These are phyloP conservation scores for Nymphalis urticae DNA, from an alignment of 2,888 invertebrate genomes.

Conservation along the genomic window DNA sequence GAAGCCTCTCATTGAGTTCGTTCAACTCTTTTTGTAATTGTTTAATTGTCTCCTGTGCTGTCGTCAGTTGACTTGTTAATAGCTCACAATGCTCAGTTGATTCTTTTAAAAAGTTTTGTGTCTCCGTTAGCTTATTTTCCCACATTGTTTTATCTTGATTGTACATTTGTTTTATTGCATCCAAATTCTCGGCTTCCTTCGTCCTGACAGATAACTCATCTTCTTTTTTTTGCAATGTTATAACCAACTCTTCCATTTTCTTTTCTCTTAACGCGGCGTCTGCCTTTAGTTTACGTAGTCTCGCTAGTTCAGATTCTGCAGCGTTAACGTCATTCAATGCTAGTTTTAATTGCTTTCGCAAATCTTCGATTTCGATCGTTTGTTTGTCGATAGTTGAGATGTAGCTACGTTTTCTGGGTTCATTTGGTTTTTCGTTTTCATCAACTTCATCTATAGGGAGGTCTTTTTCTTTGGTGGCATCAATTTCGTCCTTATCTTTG, in stretches of 20 bases:
- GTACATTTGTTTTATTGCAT: slow-evolving; percentile 82
- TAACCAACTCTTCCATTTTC: slow-evolving; percentile 89
- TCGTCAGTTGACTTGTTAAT: slow-evolving; percentile 84
- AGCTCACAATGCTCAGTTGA: slow-evolving; percentile 85
- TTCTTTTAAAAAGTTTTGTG: slow-evolving; percentile 85
- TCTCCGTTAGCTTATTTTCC: slow-evolving; percentile 85
- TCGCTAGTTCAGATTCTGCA: slow-evolving; percentile 87
- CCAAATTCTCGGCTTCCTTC: slow-evolving; percentile 85
- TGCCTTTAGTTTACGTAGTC: slow-evolving; percentile 85
- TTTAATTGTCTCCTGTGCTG: slow-evolving; percentile 84
- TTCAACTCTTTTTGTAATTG: slow-evolving; percentile 86
- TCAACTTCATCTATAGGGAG: slow-evolving; percentile 62
- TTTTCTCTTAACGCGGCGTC: slow-evolving; percentile 87
- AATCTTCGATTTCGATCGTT: slow-evolving; percentile 85
- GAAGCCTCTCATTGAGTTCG: slow-evolving; percentile 84
- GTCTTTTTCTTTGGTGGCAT: slow-evolving; percentile 76
- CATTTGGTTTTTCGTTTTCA: slow-evolving; percentile 75
- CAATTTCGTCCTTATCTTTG: slow-evolving; percentile 77
- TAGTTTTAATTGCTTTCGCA: slow-evolving; percentile 85
- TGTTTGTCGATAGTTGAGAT: slow-evolving; percentile 83
- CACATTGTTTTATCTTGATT: slow-evolving; percentile 85
- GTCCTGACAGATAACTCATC: slow-evolving; percentile 87
- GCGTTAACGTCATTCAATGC: slow-evolving; percentile 83
- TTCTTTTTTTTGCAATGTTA: slow-evolving; percentile 88
- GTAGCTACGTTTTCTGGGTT: slow-evolving; percentile 78